A percentile compares a stretch with the other conserved stretches of the same genome.
Evolutionary conservation across 2,888 invertebrate species (phyloP).

Genomic region (Andricus quercusramuli): DNA sequence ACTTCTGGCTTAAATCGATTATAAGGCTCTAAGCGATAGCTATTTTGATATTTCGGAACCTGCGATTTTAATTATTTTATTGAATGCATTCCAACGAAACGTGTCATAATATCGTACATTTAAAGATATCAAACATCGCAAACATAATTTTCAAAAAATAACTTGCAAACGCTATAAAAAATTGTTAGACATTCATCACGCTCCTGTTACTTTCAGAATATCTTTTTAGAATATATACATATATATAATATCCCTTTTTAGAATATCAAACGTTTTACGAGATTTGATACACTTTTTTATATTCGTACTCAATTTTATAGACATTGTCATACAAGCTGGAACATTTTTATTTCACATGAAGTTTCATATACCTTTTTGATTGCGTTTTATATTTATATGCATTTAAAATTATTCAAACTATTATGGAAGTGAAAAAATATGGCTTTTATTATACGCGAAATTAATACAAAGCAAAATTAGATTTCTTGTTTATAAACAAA

Average conservation of each 20-base stretch:
- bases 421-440: background rate
- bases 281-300: background rate
- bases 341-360: too few relatives aligned
- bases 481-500: background rate
- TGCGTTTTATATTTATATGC: too few relatives aligned
- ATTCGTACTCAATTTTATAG: constrained; percentile 1
- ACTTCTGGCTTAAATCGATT: constrained; percentile 46
- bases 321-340: background rate
- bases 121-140: too few relatives aligned
- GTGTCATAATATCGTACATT: too few relatives aligned
- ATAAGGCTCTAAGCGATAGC: constrained; percentile 59
- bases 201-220: background rate
- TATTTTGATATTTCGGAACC: constrained; percentile 60
- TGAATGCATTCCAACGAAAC: too few relatives aligned
- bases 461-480: background rate
- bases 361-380: too few relatives aligned
- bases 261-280: background rate
- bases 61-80: constrained; percentile 36
- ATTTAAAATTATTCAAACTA: too few relatives aligned
- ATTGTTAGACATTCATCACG: background rate
- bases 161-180: background rate
- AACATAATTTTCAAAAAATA: too few relatives aligned
- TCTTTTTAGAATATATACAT: too few relatives aligned
- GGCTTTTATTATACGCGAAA: background rate
- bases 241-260: too few relatives aligned